Evolutionary conservation across 2,797 vertebrate genomes (phyloP), one percentile per base, ranked within the genome.

Genomic region (Anabas testudineus): DNA sequence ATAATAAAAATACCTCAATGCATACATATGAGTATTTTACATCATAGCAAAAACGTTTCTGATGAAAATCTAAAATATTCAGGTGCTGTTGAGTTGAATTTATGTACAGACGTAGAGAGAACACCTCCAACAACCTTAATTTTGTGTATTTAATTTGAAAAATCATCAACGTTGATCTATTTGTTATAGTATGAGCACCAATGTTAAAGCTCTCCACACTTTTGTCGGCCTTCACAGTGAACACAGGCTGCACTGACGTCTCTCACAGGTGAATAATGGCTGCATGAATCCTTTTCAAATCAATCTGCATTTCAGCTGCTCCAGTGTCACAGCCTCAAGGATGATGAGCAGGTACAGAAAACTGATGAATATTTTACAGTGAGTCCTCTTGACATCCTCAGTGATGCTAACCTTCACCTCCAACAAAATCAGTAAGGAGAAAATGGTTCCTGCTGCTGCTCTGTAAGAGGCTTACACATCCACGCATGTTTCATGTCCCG

Each of bases 321-420:
- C 32, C 2, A 10, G 30, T 0, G 1, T 1, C 10, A 5, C 24
- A 36, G 19, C 30, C 41, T 57, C 46, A 14, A 59, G n/a, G 47
- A 51, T 32, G 1, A 34, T 21, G 7, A 36, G 14, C 22, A 36
- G 6, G 8, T 9, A 15, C 30, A 30, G 15, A 48, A 39, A 46
- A 39, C 48, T 5, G 10, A 60, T 56, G 10, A 67, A 66, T 52
- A 65, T 56, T 42, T 61, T 49, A 65, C 16, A 54, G 1, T 13
- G 41, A 53, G 32, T 53, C 36, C 1, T 46, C 22, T 32, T 19
- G n/a, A 58, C 15, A 18, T 24, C 51, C 6, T 19, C n/a, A 24
- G 10, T 61, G n/a, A 19, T 22, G 8, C 59, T 49, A 26, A 24
- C 37, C 18, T 37, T 64, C 30, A 70, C 66, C 10, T 26, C 68